phyloP scores from a whole-genome alignment of 2,888 invertebrate genomes.

The Hydrotaea cyrtoneurina region DNA sequence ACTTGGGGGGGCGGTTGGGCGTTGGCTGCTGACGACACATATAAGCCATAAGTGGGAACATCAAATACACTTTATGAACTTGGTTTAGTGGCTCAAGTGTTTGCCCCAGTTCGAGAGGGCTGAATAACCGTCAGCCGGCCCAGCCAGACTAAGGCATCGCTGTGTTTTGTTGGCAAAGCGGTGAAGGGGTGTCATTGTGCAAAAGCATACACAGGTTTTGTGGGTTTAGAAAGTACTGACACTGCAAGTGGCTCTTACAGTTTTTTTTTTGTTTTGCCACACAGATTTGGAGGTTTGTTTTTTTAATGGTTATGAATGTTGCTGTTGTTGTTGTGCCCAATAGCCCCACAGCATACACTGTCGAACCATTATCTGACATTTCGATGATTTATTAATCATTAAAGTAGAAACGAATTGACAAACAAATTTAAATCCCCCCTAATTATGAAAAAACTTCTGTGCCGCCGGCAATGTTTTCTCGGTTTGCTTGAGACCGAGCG shows the following conservation, averaged over 20 bases:
- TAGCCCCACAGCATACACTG: background rate
- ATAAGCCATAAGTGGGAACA: background rate
- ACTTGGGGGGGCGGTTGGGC: background rate
- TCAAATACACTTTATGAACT: slow-evolving; percentile 14
- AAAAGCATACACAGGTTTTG: no score
- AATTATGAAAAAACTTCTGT: slow-evolving; percentile 42
- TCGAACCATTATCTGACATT: slow-evolving; percentile 35
- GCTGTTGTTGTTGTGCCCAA: no score
- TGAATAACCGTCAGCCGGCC: slow-evolving; percentile 74
- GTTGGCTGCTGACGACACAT: background rate
- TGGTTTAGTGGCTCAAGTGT: slow-evolving; percentile 58
- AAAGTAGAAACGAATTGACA: slow-evolving; percentile 39
- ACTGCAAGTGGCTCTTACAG: no score
- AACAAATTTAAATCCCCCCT: slow-evolving; percentile 50
- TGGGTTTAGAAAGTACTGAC: background rate
- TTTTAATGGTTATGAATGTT: background rate
- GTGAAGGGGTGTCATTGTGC: background rate
- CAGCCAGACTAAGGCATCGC: background rate
- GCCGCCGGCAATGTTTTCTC: slow-evolving; percentile 56
- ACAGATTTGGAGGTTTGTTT: no score
- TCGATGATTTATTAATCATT: slow-evolving; percentile 53
- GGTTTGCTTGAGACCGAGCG: slow-evolving; percentile 1
- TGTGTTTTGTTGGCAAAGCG: background rate
- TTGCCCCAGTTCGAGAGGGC: slow-evolving; percentile 74
- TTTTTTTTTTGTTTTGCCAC: no score